phyloP scores from a whole-genome alignment of 2,797 vertebrate genomes.

The Lithobates sylvaticus region DNA sequence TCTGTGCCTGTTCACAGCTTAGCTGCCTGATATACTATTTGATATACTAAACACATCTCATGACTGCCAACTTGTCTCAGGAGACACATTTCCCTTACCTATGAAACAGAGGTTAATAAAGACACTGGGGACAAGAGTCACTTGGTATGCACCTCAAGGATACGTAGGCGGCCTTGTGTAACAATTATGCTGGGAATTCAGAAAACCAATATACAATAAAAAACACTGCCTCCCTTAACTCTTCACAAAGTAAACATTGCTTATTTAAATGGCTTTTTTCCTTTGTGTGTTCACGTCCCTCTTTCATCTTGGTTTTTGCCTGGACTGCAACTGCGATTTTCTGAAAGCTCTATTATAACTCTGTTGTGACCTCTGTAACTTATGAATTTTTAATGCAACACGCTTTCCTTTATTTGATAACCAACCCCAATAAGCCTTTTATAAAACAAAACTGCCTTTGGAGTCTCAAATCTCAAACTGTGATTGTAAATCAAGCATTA shows the following conservation, averaged over 20 bases:
- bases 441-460: neutral
- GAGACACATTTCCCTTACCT: constrained; percentile 34
- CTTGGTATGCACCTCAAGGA: constrained; percentile 22
- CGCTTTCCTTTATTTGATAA: constrained; percentile 14
- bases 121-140: constrained; percentile 3
- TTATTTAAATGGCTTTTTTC: constrained; percentile 28
- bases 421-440: neutral
- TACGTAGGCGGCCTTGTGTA: neutral
- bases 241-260: constrained; percentile 30
- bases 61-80: neutral
- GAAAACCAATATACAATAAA: constrained; percentile 28
- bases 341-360: constrained; percentile 42
- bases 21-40: neutral
- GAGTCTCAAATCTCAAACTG: neutral
- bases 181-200: neutral
- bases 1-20: neutral
- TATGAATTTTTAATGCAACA: constrained; percentile 30
- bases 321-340: constrained; percentile 30
- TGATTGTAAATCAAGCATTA: neutral
- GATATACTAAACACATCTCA: constrained; percentile 40
- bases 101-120: constrained; percentile 46
- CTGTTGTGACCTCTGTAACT: constrained; percentile 18
- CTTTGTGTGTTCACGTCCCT: constrained; percentile 37
- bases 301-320: constrained; percentile 19
- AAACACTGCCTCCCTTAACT: constrained; percentile 8